A percentile compares a stretch with the other conserved stretches of the same genome.
phyloP scores from a whole-genome alignment of 2,113 vertebrate species.

The Tupaia chinensis region DNA sequence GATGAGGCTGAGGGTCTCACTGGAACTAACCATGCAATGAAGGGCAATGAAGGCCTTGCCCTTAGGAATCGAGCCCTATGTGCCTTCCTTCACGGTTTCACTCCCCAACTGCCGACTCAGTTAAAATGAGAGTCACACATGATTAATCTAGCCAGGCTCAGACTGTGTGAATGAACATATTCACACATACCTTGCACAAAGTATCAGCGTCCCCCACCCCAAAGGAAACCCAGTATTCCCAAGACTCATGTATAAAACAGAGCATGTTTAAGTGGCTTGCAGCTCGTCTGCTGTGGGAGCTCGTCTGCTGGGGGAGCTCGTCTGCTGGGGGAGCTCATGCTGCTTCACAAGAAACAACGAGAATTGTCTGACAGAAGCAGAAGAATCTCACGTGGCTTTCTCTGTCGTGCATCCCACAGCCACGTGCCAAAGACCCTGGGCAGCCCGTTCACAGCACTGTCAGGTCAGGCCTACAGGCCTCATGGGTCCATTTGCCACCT shows the following conservation, averaged over 20 bases:
- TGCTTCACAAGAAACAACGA: conserved; percentile 30
- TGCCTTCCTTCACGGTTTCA: conserved; percentile 28
- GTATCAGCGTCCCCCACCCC: neutral
- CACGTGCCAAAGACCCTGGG: rapidly evolving
- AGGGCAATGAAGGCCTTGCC: neutral
- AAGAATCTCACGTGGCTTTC: neutral
- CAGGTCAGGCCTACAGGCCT: neutral
- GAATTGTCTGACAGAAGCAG: conserved; percentile 16
- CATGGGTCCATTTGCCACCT: too few species aligned
- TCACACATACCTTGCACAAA: neutral
- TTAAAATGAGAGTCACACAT: neutral
- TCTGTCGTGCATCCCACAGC: neutral
- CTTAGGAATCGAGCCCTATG: conserved; percentile 81
- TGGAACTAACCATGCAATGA: neutral
- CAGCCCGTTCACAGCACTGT: neutral
- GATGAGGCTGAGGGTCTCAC: neutral
- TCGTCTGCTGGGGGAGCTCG: neutral
- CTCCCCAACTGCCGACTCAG: neutral
- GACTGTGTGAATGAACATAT: neutral
- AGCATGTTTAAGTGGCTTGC: neutral
- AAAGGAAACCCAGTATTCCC: neutral
- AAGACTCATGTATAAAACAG: conserved; percentile 3
- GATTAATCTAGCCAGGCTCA: neutral
- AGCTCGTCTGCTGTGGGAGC: conserved; percentile 4
- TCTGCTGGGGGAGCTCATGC: neutral